Evolutionary conservation across 2,888 invertebrate species (phyloP).

Genomic region (Geophilus truncorum): DNA sequence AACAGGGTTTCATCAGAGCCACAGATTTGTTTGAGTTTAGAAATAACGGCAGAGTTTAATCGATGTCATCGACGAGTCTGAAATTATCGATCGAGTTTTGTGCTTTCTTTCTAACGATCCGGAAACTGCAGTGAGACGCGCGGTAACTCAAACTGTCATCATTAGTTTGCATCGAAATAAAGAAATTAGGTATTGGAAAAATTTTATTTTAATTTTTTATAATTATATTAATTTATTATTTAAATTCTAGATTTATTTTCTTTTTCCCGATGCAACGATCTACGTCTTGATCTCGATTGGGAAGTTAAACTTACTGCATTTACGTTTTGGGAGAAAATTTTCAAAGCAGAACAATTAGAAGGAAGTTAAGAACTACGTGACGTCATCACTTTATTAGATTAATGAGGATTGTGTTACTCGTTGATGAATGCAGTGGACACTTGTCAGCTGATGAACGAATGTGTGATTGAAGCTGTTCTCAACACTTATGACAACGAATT

Average conservation of each 20-base stretch:
- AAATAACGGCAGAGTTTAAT: neutral
- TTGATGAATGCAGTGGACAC: neutral
- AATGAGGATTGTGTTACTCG: neutral
- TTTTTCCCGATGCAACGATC: neutral
- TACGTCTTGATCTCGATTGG: neutral
- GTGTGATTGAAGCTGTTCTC: neutral
- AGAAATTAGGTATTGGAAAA: neutral
- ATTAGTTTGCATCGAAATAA: neutral
- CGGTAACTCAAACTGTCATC: neutral
- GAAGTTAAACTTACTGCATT: neutral
- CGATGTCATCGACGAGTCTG: neutral
- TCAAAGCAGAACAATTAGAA: neutral
- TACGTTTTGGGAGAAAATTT: neutral
- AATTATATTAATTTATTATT: no score
- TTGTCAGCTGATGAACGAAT: neutral
- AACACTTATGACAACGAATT: neutral
- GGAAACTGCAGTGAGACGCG: neutral
- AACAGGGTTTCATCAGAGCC: neutral
- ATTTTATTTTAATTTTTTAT: no score
- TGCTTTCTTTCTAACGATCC: neutral
- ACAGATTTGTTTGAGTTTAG: neutral
- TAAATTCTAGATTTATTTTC: neutral
- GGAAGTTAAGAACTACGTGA: neutral
- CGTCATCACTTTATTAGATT: neutral
- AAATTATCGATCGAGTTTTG: neutral